Conservation (phyloP, 2,113 vertebrate genomes). For the Neolamprologus ventralis region DNA sequence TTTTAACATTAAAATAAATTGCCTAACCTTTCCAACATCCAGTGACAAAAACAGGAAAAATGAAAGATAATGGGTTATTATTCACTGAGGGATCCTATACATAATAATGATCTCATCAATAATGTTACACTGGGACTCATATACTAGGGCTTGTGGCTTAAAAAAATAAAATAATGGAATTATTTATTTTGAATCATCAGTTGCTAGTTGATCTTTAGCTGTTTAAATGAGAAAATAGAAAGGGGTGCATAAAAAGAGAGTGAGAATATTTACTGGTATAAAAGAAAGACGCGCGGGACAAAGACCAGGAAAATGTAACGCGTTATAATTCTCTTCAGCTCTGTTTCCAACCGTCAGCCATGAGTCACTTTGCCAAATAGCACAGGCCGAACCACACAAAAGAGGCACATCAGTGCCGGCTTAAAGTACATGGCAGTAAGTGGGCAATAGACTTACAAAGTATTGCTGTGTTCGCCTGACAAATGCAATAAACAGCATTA, state of each 20-base stretch:
- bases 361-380: conserved; percentile 69
- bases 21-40: conserved; percentile 77
- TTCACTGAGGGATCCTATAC: conserved; percentile 72
- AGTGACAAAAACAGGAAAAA: conserved; percentile 76
- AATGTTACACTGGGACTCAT: conserved; percentile 51
- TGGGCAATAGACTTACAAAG: conserved; percentile 73
- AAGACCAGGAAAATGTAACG: conserved; percentile 34
- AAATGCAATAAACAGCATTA: conserved; percentile 74
- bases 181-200: conserved; percentile 69
- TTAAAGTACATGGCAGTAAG: conserved; percentile 67
- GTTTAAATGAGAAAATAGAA: conserved; percentile 29
- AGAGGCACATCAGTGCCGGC: conserved; percentile 62
- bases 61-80: conserved; percentile 77
- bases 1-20: conserved; percentile 79
- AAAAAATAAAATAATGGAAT: conserved; percentile 64
- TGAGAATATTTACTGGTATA: background rate
- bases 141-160: conserved; percentile 52
- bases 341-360: conserved; percentile 50
- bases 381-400: conserved; percentile 63
- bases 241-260: background rate
- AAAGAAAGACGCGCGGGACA: background rate
- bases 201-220: conserved; percentile 43
- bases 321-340: conserved; percentile 51
- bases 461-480: conserved; percentile 68
- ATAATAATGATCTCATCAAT: conserved; percentile 79